Evolutionary conservation across 2,888 invertebrate species (phyloP).

Genomic region (Phortica magna): DNA sequence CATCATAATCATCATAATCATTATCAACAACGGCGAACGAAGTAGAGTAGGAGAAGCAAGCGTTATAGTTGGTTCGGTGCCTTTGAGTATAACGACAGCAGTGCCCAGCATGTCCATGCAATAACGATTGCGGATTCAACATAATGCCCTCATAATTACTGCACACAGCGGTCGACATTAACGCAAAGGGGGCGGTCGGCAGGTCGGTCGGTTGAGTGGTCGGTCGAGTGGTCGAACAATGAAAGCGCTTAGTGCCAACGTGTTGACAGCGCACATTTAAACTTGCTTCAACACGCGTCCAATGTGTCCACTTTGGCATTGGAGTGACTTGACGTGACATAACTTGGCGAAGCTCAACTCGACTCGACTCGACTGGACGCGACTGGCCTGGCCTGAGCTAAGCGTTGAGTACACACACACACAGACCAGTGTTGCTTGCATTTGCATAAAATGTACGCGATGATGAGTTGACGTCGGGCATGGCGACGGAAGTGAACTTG

Average conservation of each 20-base stretch:
- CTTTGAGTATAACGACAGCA: neutral
- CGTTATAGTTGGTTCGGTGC: too few species aligned
- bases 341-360: too few species aligned
- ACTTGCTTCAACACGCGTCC: neutral
- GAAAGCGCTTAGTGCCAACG: slow-evolving; percentile 47
- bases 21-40: slow-evolving; percentile 23
- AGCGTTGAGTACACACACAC: neutral
- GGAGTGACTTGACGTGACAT: neutral
- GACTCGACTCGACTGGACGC: too few species aligned
- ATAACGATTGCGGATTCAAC: slow-evolving; percentile 73
- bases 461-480: neutral
- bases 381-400: neutral
- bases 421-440: slow-evolving; percentile 50
- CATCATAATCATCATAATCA: slow-evolving; percentile 40
- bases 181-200: neutral
- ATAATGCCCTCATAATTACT: slow-evolving; percentile 76
- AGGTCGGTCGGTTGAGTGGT: neutral
- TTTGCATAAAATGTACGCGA: slow-evolving; percentile 65
- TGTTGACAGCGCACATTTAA: slow-evolving; percentile 59
- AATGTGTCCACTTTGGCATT: slow-evolving; percentile 1
- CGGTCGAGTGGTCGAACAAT: neutral
- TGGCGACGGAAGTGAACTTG: neutral
- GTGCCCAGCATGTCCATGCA: slow-evolving; percentile 70
- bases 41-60: slow-evolving; percentile 3
- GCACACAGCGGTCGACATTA: slow-evolving; percentile 51